Evolutionary conservation across 37 sponge, comb jelly and placozoan genomes (phyloP), one percentile per base, ranked within the genome.

Genomic region (Petrosia ficiformis): DNA sequence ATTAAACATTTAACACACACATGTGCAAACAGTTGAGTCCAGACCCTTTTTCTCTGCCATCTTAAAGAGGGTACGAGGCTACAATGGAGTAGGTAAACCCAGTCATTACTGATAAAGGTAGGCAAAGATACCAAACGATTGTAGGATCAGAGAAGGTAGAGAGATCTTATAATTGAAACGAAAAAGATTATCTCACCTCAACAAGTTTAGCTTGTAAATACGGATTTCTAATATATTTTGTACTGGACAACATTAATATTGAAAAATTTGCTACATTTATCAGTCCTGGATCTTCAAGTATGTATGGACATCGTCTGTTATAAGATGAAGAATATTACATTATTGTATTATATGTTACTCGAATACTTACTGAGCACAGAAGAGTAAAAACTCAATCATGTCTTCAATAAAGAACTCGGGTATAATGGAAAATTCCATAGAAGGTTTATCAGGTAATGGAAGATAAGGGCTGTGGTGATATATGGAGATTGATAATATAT

Each of bases 321-420:
- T 37, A 43, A 31, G 32, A 3, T 1, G 72, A 26, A 34, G 59
- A 31, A 29, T 35, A 16, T 30, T 39, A 67, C 16, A 2, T 35
- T 11, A 48, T 48, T 48, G 54, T 14, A 8, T 48, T 48, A 48
- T 14, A 48, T 19, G 14, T 19, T n/a, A n/a, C n/a, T n/a, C 14
- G 54, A 14, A 8, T 59, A 48, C 78, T 67, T 33, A 83, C 90
- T 82, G 70, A 33, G 85, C 32, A 41, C 77, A 66, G 59, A 89
- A 86, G 34, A 92, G 48, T 10, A 92, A 28, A 38, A 92, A 88
- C 57, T 97, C 98, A 36, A 82, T 82, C 34, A 92, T 89, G 71
- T 92, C 90, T 33, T 94, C 90, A 63, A 94, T 54, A 59, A 83
- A 86, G 83, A 77, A 97, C 82, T 97, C 95, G 3, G 97, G 97